Base-by-base conservation (phyloP, 2,797 vertebrate species). In the Phataginus tetradactyla region DNA sequence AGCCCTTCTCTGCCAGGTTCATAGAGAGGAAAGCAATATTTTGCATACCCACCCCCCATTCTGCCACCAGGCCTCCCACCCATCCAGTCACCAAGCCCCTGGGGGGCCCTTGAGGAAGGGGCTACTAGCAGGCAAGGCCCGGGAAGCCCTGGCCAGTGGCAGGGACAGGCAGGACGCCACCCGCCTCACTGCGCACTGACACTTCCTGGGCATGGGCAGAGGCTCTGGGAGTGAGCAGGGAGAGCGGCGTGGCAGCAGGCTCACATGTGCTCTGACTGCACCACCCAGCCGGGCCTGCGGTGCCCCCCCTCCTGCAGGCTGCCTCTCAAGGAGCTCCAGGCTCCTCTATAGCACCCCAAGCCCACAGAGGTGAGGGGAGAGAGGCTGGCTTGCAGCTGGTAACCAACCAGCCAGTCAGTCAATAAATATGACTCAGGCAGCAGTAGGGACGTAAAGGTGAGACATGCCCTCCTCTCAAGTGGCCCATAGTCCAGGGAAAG, bases 101-200 rank as follows among this genome's bases (percentile, higher is more conserved):
- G 23, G 51, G 21, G 53, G 13, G 4, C 69, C 39, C 39, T 39
- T 39, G 39, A 61, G 1, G 4, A 32, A 49, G 20, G 49, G 7
- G 34, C 0, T 1, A 27, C 32, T 32, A 21, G 37, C 63, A 0
- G 0, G 1, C 4, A 64, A 8, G 51, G 51, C 87, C 84, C 90
- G 12, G 64, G 79, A 69, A 86, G 57, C 68, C 32, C 86, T n/a
- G 8, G 53, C 59, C 74, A 83, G 68, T 1, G 29, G 55, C 59
- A 2, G 9, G 12, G 63, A 68, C 13, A 0, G 2, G 34, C 2
- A n/a, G 55, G 69, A 98, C 91, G 98, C 98, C 98, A 98, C 98
- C 98, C 98, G 98, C 98, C 97, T 98, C 89, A 96, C 96, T 98
- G 99, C 93, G 97, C 98, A 87, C 97, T 99, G 99, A 99, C 98